Conservation (phyloP, 2,888 invertebrate genomes). For the Yponomeuta malinellus region DNA sequence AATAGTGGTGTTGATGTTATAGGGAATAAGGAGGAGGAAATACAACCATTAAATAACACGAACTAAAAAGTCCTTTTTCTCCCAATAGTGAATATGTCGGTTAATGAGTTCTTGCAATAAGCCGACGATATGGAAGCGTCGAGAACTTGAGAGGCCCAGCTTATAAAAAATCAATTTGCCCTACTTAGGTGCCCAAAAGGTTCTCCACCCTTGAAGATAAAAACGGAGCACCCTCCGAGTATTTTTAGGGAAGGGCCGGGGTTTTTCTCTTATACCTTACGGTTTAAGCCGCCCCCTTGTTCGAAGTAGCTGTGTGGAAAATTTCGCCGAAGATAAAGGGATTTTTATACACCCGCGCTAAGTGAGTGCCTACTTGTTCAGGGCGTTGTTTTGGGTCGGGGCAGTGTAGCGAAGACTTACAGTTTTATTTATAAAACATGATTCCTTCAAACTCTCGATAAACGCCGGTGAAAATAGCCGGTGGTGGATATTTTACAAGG, state of each 20-base stretch:
- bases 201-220: background rate
- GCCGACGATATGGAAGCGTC: too few species aligned
- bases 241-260: background rate
- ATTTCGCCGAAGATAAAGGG: background rate
- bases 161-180: conserved; percentile 2
- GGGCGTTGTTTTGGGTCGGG: background rate
- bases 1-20: too few species aligned
- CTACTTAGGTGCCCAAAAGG: background rate
- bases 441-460: too few species aligned
- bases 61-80: too few species aligned
- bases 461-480: too few species aligned
- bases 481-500: too few species aligned
- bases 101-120: too few species aligned
- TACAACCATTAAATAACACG: too few species aligned
- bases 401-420: background rate
- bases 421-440: background rate
- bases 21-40: too few species aligned
- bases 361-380: background rate
- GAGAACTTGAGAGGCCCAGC: background rate
- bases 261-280: background rate
- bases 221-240: background rate
- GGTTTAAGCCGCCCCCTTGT: background rate
- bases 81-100: too few species aligned
- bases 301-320: background rate
- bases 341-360: background rate